Base-by-base conservation (phyloP, 2,888 invertebrate species). In the Tetranychus truncatus region DNA sequence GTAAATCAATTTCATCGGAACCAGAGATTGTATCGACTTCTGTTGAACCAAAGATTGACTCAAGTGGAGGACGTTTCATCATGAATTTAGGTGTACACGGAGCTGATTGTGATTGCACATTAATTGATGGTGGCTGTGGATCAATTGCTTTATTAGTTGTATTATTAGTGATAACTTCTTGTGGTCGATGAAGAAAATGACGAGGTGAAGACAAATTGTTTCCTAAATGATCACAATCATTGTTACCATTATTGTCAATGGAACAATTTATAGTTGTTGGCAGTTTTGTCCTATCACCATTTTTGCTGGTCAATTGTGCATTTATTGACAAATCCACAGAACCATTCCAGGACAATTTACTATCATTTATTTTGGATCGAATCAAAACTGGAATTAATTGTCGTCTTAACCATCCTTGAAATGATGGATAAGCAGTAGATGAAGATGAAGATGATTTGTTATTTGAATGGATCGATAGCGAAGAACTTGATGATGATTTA, bases 31-130 rank as follows among this genome's bases (percentile, higher is more conserved):
- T 69, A 11, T 20, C 18, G 18, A 20, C 11, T 24, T n/a, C 11
- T 55, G 55, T 55, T 55, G 55, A 55, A 55, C 34, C 34, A 34
- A 1, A 55, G 55, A 55, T 55, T 55, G 55, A 15, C 55, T 55
- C 55, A 15, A 55, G 55, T 55, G 55, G 55, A 15, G 55, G 55
- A 55, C 55, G 55, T 21, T 69, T 69, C 69, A 69, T 69, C 69
- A 69, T 69, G 9, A 69, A 69, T 9, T 69, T 69, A 11, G 69
- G 69, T 24, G 69, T 69, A 69, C 69, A 24, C 4, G 69, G 69
- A 9, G 69, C 69, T 69, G 69, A 69, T 55, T 55, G 55, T 55
- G 55, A 55, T 55, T 55, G 55, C 15, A 55, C 11, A 15, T 55
- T 15, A 34, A 34, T 34, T 34, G 4, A 34, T 34, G 34, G 34